Percentiles rank a stretch among this genome's conserved stretches.
phyloP scores from a whole-genome alignment of 2,888 invertebrate species.

The Eurytoma californica region DNA sequence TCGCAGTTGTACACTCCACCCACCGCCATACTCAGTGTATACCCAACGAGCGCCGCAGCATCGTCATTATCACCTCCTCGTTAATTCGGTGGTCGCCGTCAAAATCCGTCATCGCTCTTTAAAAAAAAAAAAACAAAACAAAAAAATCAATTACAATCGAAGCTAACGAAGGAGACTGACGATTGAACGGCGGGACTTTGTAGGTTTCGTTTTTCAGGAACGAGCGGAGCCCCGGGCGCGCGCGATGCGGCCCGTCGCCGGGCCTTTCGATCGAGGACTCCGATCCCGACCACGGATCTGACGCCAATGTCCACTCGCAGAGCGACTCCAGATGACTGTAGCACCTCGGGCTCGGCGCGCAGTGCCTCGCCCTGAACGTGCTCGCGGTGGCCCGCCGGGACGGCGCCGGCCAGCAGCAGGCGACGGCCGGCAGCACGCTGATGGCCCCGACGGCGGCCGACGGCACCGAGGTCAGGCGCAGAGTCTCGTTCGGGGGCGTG shows the following conservation, averaged over 20 bases:
- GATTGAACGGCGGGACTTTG: slow-evolving; percentile 52
- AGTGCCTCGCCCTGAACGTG: slow-evolving; percentile 49
- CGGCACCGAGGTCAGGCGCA: slow-evolving; percentile 21
- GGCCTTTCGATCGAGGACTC: slow-evolving; percentile 72
- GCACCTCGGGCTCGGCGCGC: slow-evolving; percentile 65
- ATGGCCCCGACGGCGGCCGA: neutral
- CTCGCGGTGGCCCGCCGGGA: neutral
- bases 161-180: neutral
- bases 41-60: neutral
- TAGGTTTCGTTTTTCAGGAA: slow-evolving; percentile 64
- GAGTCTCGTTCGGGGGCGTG: slow-evolving; percentile 49
- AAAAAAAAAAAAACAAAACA: slow-evolving; percentile 1
- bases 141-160: neutral
- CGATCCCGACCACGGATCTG: slow-evolving; percentile 68
- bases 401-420: neutral
- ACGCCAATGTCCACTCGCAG: slow-evolving; percentile 69
- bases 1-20: neutral
- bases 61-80: neutral
- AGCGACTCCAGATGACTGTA: slow-evolving; percentile 73
- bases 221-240: slow-evolving; percentile 70
- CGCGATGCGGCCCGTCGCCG: slow-evolving; percentile 67
- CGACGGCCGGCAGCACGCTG: neutral
- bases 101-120: neutral
- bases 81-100: neutral
- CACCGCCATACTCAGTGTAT: neutral